phyloP scores from a whole-genome alignment of 2,888 invertebrate species.

The Pasiphila rectangulata region DNA sequence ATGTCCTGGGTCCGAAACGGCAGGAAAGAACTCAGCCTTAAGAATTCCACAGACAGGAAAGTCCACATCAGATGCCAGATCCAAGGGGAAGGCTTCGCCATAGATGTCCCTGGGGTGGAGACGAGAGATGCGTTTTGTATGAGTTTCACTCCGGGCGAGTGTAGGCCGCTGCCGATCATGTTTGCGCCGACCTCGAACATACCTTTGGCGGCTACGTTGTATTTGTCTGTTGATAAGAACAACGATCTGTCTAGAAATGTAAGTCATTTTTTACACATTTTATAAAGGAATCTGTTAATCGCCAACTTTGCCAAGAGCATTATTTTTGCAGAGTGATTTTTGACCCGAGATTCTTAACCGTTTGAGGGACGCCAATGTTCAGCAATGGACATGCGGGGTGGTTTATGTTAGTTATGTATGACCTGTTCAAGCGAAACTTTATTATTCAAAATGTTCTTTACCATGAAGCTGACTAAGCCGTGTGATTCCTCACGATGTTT shows the following conservation, averaged over 20 bases:
- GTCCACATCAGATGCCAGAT: slow-evolving; percentile 62
- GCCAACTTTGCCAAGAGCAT: too few species aligned
- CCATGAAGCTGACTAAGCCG: too few species aligned
- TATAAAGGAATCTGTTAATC: too few species aligned
- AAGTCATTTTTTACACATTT: too few species aligned
- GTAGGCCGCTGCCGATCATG: slow-evolving; percentile 54
- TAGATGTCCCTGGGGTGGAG: slow-evolving; percentile 61
- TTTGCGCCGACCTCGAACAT: slow-evolving; percentile 50
- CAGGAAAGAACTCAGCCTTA: slow-evolving; percentile 64
- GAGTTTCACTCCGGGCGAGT: slow-evolving; percentile 58
- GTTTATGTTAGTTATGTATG: too few species aligned
- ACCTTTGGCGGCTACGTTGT: slow-evolving; percentile 55
- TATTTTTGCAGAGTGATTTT: too few species aligned
- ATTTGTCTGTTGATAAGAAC: slow-evolving; percentile 61
- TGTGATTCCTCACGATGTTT: too few species aligned
- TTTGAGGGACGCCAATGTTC: too few species aligned
- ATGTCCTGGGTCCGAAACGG: slow-evolving; percentile 66
- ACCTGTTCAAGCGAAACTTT: too few species aligned
- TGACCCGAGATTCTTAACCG: too few species aligned
- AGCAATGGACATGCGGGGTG: too few species aligned
- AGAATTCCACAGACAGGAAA: slow-evolving; percentile 59
- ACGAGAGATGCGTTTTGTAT: slow-evolving; percentile 54
- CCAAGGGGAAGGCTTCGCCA: slow-evolving; percentile 62
- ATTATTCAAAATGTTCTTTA: too few species aligned
- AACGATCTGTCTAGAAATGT: slow-evolving; percentile 63